These are phyloP conservation scores for Eutrigla gurnardus DNA, from an alignment of 2,797 vertebrate genomes.

Conservation along the genomic window DNA sequence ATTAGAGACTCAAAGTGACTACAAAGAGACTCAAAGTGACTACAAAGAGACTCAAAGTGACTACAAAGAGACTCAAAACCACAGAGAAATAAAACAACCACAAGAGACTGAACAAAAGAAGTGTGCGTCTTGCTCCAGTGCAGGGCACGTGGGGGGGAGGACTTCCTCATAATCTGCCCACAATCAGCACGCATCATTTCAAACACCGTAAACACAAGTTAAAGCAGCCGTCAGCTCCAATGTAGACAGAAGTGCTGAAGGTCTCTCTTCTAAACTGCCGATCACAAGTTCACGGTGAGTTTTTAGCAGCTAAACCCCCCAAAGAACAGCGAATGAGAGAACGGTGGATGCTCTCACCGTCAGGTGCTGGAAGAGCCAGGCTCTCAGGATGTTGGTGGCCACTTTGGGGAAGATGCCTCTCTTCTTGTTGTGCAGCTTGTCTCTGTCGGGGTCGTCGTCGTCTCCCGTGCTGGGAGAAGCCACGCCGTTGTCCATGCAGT, in stretches of 20 bases:
- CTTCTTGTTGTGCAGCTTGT: slow-evolving; percentile 96
- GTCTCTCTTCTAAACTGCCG: too few species aligned
- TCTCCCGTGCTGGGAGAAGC: slow-evolving; percentile 94
- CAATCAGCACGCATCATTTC: not conserved
- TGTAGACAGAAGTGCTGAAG: not conserved
- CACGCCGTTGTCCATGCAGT: slow-evolving; percentile 91
- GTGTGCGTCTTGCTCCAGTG: too few species aligned
- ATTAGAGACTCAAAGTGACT: too few species aligned
- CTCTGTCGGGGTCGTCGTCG: slow-evolving; percentile 94
- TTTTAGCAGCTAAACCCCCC: not conserved
- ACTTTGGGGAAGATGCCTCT: slow-evolving; percentile 98
- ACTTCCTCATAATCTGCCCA: not conserved
- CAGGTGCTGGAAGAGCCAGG: slow-evolving; percentile 98
- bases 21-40: too few species aligned
- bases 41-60: too few species aligned
- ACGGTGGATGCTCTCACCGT: slow-evolving; percentile 84
- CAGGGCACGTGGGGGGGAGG: too few species aligned
- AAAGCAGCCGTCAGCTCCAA: not conserved
- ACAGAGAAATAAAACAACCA: not conserved
- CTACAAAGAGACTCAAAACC: too few species aligned
- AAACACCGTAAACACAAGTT: not conserved
- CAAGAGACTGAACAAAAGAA: not conserved
- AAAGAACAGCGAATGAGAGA: not conserved
- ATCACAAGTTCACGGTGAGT: not conserved
- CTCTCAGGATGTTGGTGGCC: slow-evolving; percentile 98